phyloP scores from a whole-genome alignment of 2,797 vertebrate species.

The Knipowitschia caucasica region DNA sequence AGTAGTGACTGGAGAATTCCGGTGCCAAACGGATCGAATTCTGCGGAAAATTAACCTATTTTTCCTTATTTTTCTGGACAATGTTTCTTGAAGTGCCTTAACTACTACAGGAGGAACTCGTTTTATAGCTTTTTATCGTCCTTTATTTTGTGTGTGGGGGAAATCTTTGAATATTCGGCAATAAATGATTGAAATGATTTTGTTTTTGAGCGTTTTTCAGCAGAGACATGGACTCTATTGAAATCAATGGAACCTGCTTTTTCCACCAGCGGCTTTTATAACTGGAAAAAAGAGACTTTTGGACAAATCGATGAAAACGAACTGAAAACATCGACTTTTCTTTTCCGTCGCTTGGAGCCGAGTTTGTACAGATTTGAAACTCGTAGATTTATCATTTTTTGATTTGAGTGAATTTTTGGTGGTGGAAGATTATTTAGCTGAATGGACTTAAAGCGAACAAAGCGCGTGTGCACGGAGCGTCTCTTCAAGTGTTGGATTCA shows the following conservation, averaged over 20 bases:
- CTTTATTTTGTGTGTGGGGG: constrained; percentile 71
- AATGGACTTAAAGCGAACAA: constrained; percentile 60
- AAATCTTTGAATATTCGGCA: constrained; percentile 72
- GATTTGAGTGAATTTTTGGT: constrained; percentile 35
- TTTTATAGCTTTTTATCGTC: constrained; percentile 77
- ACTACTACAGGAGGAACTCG: constrained; percentile 82
- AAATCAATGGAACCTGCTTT: constrained; percentile 24
- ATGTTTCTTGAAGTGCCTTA: constrained; percentile 91
- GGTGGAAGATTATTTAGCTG: constrained; percentile 33
- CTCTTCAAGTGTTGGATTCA: constrained; percentile 34
- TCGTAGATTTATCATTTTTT: constrained; percentile 26
- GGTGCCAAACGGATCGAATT: constrained; percentile 78
- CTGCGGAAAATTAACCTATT: constrained; percentile 40
- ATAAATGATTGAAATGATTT: constrained; percentile 82
- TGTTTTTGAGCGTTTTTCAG: constrained; percentile 67
- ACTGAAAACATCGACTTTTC: constrained; percentile 27
- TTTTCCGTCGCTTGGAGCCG: constrained; percentile 58
- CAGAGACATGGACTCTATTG: constrained; percentile 47
- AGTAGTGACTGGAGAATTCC: constrained; percentile 21
- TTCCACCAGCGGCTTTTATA: constrained; percentile 33
- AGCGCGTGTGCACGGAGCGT: constrained; percentile 34
- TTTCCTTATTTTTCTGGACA: constrained; percentile 44
- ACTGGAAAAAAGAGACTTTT: constrained; percentile 54
- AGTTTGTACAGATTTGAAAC: constrained; percentile 53
- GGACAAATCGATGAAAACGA: constrained; percentile 16